These are phyloP conservation scores for Dinoponera quadriceps DNA, from an alignment of 1,140 invertebrate genomes.

Conservation along the genomic window DNA sequence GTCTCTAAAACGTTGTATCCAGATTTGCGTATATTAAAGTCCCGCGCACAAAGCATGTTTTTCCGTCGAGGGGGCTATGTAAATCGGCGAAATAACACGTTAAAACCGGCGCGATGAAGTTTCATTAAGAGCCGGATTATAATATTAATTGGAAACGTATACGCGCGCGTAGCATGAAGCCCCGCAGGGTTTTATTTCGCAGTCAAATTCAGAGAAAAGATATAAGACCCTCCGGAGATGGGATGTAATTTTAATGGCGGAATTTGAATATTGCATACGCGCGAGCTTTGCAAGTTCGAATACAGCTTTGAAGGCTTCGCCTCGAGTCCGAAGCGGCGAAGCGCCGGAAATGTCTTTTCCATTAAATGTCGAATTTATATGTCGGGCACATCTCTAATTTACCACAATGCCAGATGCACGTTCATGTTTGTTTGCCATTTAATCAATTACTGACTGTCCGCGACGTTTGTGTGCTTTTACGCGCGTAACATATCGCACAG, in stretches of 20 bases:
- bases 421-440: background rate
- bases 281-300: slow-evolving; percentile 2
- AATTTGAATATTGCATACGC: slow-evolving; percentile 23
- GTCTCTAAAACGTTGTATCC: slow-evolving; percentile 21
- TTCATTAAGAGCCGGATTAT: slow-evolving; percentile 11
- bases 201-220: background rate
- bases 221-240: background rate
- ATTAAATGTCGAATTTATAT: background rate
- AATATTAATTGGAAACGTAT: slow-evolving; percentile 37
- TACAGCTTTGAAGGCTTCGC: background rate
- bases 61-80: slow-evolving; percentile 2
- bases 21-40: slow-evolving; percentile 54
- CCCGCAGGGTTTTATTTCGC: background rate
- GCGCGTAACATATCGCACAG: too few relatives aligned
- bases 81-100: slow-evolving; percentile 41
- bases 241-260: background rate
- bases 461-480: background rate
- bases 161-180: background rate
- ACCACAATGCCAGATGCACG: background rate
- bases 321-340: background rate
- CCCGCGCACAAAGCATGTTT: slow-evolving; percentile 32
- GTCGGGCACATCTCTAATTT: too few relatives aligned
- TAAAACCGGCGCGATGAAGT: slow-evolving; percentile 26
- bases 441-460: background rate
- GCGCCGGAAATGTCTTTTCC: background rate